These are phyloP conservation scores for Sturnus vulgaris DNA, from an alignment of 2,113 vertebrate genomes.

Conservation along the genomic window DNA sequence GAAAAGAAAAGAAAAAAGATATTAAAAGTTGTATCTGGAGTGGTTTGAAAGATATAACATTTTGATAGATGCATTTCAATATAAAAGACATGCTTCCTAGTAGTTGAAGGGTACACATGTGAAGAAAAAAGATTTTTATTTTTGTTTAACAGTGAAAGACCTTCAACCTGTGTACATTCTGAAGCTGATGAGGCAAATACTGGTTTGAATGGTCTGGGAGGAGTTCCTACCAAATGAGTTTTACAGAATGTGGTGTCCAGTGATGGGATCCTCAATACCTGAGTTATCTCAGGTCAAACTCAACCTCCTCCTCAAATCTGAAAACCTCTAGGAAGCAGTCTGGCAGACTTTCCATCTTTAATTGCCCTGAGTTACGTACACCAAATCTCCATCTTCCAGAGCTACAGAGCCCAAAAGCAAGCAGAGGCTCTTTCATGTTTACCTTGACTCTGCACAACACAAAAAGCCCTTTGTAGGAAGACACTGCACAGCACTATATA, in stretches of 20 bases:
- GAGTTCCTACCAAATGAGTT: background rate
- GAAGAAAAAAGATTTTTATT: background rate
- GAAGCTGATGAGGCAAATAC: background rate
- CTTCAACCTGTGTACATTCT: background rate
- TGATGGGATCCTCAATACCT: background rate
- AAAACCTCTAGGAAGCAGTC: background rate
- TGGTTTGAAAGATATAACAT: background rate
- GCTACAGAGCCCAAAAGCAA: background rate
- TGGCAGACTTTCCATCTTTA: background rate
- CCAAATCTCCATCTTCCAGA: background rate
- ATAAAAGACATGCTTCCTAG: background rate
- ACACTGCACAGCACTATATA: background rate
- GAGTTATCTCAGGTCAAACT: background rate
- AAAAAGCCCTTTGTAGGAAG: conserved; percentile 14
- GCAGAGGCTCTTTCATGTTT: background rate
- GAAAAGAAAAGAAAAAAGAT: background rate
- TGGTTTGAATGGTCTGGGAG: background rate
- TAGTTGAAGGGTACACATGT: background rate
- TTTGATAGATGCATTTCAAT: background rate
- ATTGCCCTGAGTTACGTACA: background rate
- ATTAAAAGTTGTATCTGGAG: background rate
- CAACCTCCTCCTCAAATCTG: accelerated
- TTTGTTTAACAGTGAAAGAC: background rate
- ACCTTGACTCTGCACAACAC: background rate
- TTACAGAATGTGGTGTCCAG: background rate